Evolutionary conservation across 1,140 invertebrate genomes (phyloP).

Genomic region (Trichonephila inaurata): DNA sequence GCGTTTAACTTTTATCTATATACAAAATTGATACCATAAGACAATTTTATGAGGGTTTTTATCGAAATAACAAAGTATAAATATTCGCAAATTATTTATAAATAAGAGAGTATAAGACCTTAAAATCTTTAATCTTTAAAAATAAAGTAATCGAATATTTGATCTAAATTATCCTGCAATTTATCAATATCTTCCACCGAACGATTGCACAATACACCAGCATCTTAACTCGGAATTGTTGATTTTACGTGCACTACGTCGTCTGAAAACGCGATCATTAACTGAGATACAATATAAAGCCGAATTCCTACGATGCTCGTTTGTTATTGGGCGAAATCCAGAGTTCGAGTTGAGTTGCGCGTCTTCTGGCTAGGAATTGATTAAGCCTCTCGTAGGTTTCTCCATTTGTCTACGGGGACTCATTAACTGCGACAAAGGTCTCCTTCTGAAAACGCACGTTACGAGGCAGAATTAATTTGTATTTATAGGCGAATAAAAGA

Average conservation of each 20-base stretch:
- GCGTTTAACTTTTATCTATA: too few species aligned
- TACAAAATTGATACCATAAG: too few species aligned
- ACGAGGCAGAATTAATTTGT: slow-evolving; percentile 67
- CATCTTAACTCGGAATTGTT: not conserved
- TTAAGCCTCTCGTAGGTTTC: slow-evolving; percentile 58
- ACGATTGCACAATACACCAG: too few species aligned
- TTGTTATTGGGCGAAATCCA: slow-evolving; percentile 49
- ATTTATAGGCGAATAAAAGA: slow-evolving; percentile 71
- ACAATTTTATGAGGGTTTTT: too few species aligned
- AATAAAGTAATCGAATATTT: too few species aligned
- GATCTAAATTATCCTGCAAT: too few species aligned
- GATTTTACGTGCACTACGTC: slow-evolving; percentile 6
- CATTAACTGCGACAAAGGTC: slow-evolving; percentile 61
- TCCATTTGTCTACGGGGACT: slow-evolving; percentile 73
- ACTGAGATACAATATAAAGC: slow-evolving; percentile 11
- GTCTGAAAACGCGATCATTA: slow-evolving; percentile 43
- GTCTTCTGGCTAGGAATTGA: slow-evolving; percentile 62
- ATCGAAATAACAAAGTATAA: too few species aligned
- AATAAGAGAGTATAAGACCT: too few species aligned
- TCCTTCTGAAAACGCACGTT: slow-evolving; percentile 31
- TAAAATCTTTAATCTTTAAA: too few species aligned
- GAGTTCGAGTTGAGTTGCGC: slow-evolving; percentile 56
- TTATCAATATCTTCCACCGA: too few species aligned
- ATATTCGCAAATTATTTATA: too few species aligned
- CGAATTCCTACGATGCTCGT: slow-evolving; percentile 63